Percentiles rank a stretch among this genome's conserved stretches.
phyloP scores from a whole-genome alignment of 2,113 vertebrate genomes.

The Scomber colias region DNA sequence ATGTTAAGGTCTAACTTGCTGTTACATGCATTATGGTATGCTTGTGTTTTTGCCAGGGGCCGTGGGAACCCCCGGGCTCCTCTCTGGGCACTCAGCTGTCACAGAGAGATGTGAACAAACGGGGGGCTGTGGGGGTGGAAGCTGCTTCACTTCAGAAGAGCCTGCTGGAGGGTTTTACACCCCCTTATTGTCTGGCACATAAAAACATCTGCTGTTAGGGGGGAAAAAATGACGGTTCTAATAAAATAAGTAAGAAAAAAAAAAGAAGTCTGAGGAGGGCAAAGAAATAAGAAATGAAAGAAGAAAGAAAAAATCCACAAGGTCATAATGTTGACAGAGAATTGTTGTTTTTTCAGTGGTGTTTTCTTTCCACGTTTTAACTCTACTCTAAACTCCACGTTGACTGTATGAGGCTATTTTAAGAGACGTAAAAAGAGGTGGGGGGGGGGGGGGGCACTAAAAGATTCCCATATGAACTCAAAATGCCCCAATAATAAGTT shows the following conservation, averaged over 20 bases:
- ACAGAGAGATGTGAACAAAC: constrained; percentile 71
- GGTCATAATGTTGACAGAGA: constrained; percentile 2
- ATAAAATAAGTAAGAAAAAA: constrained; percentile 8
- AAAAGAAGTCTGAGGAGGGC: background rate
- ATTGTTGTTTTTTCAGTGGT: constrained; percentile 28
- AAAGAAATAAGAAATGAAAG: too few relatives aligned
- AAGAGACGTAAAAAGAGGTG: background rate
- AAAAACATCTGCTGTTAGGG: constrained; percentile 45
- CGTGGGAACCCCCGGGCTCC: constrained; percentile 60
- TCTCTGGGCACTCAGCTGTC: constrained; percentile 49
- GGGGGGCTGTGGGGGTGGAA: constrained; percentile 32
- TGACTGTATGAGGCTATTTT: constrained; percentile 33
- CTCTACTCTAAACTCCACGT: constrained; percentile 28
- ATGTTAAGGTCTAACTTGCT: too few relatives aligned
- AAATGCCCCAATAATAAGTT: background rate
- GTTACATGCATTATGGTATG: background rate
- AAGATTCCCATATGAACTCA: background rate
- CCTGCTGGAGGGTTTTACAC: constrained; percentile 3
- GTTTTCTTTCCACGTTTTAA: constrained; percentile 44
- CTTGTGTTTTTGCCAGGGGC: constrained; percentile 16
- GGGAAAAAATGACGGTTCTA: constrained; percentile 17
- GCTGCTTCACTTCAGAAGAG: background rate
- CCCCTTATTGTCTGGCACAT: constrained; percentile 31
- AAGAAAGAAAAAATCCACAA: background rate
- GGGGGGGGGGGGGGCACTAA: background rate